Base-by-base conservation (phyloP, 2,888 invertebrate species). In the Ennomos fuscantarius region DNA sequence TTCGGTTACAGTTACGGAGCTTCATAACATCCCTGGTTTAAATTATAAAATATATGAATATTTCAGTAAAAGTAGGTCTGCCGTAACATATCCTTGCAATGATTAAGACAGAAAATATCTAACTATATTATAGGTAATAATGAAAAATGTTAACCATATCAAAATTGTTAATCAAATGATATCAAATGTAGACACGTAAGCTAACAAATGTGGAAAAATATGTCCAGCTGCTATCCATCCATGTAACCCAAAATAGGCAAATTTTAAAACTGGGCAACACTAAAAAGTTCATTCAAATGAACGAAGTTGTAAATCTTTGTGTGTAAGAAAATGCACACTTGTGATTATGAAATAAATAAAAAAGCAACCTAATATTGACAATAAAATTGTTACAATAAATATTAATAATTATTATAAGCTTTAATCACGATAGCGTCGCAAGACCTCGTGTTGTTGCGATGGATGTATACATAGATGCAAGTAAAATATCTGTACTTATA, bases 81-180 rank as follows among this genome's bases (percentile, higher is more conserved):
- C 78, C 74, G 67, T 80, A 69, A 85, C 86, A 87, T 89, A 89
- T 88, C 86, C 75, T 74, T 72, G 74, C 74, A 74, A 70, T 24
- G 2, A 6, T 55, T 72, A 60, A 68, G 52, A 60, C 65, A 62
- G 60, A 69, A 68, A 70, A 69, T 66, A 65, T 65, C 62, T 70
- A 67, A 62, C 60, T 6, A 6, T 63, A 65, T 44, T 56, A 44
- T 59, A 68, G 52, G 61, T 64, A 62, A 69, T 70, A 70, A 24
- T 24, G 24, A 24, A 6, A 24, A 68, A 52, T 67, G 45, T 55
- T 56, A 51, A 65, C 56, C 60, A 65, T 67, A 67, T 67, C 65
- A 65, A 72, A 79, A 83, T 78, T 74, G 73, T 66, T 81, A 79
- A 54, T 65, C 65, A 78, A 78, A 78, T 81, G 40, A 13, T 51